Evolutionary conservation across 2,113 vertebrate species (phyloP).

Genomic region (Pangasianodon hypophthalmus): DNA sequence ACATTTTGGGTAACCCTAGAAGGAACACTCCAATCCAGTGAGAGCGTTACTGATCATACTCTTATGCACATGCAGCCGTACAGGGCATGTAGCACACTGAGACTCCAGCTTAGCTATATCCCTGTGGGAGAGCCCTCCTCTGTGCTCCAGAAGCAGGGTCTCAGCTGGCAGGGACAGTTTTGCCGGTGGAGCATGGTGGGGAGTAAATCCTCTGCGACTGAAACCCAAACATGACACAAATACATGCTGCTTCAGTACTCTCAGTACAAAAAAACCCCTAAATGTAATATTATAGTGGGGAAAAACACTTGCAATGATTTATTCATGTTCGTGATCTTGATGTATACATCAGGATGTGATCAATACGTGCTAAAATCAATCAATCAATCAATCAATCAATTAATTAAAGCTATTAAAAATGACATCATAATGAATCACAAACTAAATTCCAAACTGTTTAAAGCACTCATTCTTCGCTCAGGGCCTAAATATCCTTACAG

Average conservation of each 20-base stretch:
- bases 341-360: not conserved
- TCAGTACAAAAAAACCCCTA: not conserved
- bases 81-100: not conserved
- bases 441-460: not conserved
- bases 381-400: no score
- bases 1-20: not conserved
- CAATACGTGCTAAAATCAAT: not conserved
- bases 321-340: not conserved
- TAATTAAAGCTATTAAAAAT: not conserved
- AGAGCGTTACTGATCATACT: not conserved
- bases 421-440: not conserved
- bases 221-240: not conserved
- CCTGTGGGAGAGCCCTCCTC: conserved; percentile 10
- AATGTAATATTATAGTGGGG: no score
- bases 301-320: not conserved
- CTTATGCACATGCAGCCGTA: not conserved
- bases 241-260: not conserved
- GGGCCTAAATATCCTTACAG: not conserved
- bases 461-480: not conserved
- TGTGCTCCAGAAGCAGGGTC: conserved; percentile 10
- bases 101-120: not conserved
- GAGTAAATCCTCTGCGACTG: conserved; percentile 11
- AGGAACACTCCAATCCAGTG: not conserved
- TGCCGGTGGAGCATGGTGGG: not conserved
- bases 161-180: conserved; percentile 18